Evolutionary conservation across 2,888 invertebrate genomes (phyloP).

Genomic region (Therioaphis trifolii): DNA sequence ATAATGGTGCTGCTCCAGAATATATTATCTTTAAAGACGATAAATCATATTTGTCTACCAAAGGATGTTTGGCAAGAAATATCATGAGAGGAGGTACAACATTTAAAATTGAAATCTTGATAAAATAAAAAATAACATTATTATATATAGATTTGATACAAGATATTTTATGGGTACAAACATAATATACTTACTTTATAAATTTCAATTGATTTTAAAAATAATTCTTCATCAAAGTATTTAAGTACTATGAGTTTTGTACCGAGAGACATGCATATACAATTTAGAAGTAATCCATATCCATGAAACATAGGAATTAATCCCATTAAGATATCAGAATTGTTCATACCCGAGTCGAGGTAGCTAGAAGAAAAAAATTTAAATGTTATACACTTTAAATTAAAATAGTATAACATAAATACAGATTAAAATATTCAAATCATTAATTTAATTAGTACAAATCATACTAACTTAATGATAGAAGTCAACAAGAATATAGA

Average conservation of each 20-base stretch:
- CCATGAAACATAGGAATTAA: slow-evolving; percentile 84
- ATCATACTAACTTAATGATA: slow-evolving; percentile 50
- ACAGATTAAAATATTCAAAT: neutral
- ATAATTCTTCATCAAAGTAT: slow-evolving; percentile 78
- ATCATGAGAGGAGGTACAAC: slow-evolving; percentile 82
- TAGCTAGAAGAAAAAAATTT: slow-evolving; percentile 4
- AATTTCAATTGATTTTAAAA: slow-evolving; percentile 75
- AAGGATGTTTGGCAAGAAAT: slow-evolving; percentile 75
- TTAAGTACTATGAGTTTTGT: slow-evolving; percentile 76
- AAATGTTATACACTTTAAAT: too few relatives aligned
- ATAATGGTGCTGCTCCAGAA: slow-evolving; percentile 71
- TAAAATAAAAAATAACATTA: too few relatives aligned
- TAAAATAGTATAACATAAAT: neutral
- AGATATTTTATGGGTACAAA: too few relatives aligned
- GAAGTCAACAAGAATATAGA: slow-evolving; percentile 61
- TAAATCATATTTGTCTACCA: slow-evolving; percentile 70
- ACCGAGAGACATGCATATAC: slow-evolving; percentile 73
- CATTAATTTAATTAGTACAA: neutral
- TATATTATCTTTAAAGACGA: slow-evolving; percentile 68
- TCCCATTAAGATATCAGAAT: slow-evolving; percentile 69
- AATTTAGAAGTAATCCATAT: slow-evolving; percentile 79
- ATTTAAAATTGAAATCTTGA: slow-evolving; percentile 71
- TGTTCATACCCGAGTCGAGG: neutral
- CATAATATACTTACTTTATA: too few relatives aligned
- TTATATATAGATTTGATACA: too few relatives aligned